These are phyloP conservation scores for Hemithea aestivaria DNA, from an alignment of 2,888 invertebrate genomes.

Conservation along the genomic window DNA sequence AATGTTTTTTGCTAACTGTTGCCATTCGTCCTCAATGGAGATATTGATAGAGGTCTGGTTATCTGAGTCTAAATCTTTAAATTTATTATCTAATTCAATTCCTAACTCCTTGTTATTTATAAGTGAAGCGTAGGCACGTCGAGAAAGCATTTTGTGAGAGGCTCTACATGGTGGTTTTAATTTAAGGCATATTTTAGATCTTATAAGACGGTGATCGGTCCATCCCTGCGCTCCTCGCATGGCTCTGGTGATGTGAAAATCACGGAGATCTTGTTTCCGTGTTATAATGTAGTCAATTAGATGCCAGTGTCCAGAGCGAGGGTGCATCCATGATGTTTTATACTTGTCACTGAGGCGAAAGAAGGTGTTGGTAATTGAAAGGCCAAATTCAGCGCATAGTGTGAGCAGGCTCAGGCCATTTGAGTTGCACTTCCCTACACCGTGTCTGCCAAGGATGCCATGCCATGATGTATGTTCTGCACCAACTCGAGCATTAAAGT, in stretches of 20 bases:
- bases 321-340: too few species aligned
- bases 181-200: slow-evolving; percentile 14
- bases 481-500: too few species aligned
- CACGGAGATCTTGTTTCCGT: too few species aligned
- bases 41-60: not conserved
- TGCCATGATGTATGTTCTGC: too few species aligned
- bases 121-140: not conserved
- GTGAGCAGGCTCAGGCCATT: too few species aligned
- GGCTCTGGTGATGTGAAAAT: slow-evolving; percentile 8
- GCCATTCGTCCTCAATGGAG: not conserved
- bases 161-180: slow-evolving; percentile 10
- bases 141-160: slow-evolving; percentile 7
- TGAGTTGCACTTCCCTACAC: too few species aligned
- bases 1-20: not conserved
- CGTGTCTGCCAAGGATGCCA: too few species aligned
- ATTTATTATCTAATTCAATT: not conserved
- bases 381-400: too few species aligned
- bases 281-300: too few species aligned
- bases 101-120: not conserved
- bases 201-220: slow-evolving; percentile 15
- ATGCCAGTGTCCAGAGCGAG: too few species aligned
- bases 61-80: not conserved
- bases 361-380: too few species aligned
- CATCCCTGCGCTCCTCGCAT: slow-evolving; percentile 11
- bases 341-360: too few species aligned